A percentile compares a stretch with the other conserved stretches of the same genome.
These are phyloP conservation scores for Bos taurus DNA, from an alignment of 2,113 vertebrate species.

Conservation along the genomic window ARS-UCD2.0 NC_037345.1:31054501-31055000, in stretches of 20 bases:
- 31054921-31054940: too few species aligned
- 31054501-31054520: not conserved
- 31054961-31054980: not conserved
- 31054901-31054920: not conserved
- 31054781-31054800: not conserved
- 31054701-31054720: not conserved
- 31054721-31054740: not conserved
- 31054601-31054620: not conserved
- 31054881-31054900: not conserved
- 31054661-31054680: not conserved
- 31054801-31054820: not conserved
- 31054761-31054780: not conserved
- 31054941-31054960: not conserved
- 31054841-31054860: not conserved
- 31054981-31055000: not conserved
- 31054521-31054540: not conserved
- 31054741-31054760: not conserved
- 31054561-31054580: not conserved
- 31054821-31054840: not conserved
- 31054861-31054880: not conserved
- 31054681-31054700: not conserved
- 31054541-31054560: not conserved
- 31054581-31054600: not conserved
- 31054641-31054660: not conserved
- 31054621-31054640: not conserved